A percentile compares a stretch with the other conserved stretches of the same genome.
phyloP scores from a whole-genome alignment of 2,797 vertebrate species.

The Echeneis naucrates region DNA sequence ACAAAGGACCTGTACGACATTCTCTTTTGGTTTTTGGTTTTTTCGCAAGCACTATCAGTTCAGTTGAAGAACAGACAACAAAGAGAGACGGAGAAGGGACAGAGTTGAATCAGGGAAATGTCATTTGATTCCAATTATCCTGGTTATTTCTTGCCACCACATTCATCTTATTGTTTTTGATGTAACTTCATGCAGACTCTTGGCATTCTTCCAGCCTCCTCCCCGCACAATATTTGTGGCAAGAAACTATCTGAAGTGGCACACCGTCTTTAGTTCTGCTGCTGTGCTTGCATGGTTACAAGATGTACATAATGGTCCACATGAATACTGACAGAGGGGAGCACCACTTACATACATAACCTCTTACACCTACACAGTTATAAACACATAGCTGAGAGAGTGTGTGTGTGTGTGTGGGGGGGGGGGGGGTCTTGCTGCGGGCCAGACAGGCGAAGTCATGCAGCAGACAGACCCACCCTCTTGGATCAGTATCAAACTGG shows the following conservation, averaged over 20 bases:
- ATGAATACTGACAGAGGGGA: constrained; percentile 15
- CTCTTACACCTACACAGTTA: constrained; percentile 32
- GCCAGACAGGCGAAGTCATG: constrained; percentile 71
- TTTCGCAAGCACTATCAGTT: not conserved
- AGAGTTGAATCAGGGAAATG: no score
- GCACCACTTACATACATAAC: constrained; percentile 27
- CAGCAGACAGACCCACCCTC: constrained; percentile 78
- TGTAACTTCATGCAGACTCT: not conserved
- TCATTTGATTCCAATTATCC: constrained; percentile 27
- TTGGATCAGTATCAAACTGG: constrained; percentile 72
- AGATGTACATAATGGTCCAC: constrained; percentile 9
- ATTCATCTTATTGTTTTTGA: constrained; percentile 39
- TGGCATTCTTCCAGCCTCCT: not conserved
- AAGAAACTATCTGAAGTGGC: constrained; percentile 45
- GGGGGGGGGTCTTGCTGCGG: constrained; percentile 25
- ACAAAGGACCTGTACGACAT: not conserved
- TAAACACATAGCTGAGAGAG: constrained; percentile 20
- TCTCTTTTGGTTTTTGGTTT: constrained; percentile 17
- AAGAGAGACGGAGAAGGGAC: not conserved
- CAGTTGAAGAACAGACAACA: not conserved
- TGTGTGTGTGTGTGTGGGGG: not conserved
- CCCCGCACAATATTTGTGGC: constrained; percentile 36
- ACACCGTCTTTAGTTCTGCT: constrained; percentile 40
- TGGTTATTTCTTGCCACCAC: constrained; percentile 32
- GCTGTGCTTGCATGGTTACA: constrained; percentile 26